Evolutionary conservation across 2,888 invertebrate genomes (phyloP), one percentile per base, ranked within the genome.

Genomic region (Cancer borealis): DNA sequence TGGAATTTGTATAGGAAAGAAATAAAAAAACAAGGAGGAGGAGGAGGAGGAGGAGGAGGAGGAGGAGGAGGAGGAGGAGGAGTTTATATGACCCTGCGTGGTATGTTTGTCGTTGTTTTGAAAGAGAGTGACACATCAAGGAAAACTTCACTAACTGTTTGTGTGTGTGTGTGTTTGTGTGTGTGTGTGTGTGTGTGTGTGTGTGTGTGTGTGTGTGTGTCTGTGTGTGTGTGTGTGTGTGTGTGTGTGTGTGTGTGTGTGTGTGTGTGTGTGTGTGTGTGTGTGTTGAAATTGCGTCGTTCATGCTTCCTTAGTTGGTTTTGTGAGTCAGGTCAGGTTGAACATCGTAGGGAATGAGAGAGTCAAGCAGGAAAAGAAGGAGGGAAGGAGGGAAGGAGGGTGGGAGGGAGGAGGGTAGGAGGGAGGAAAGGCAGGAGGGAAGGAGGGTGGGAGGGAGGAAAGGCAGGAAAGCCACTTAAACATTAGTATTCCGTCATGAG

Each of bases 81-180:
- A 26, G 26, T 3, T 39, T 39, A 54, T 12, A 14, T 17, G 54
- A 17, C 12, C 54, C 14, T 54, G 30, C 21, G 66, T 66, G 66
- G 21, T n/a, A n/a, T 66, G 66, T 66, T 66, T 66, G 66, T 66
- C 66, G n/a, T 66, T 66, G 21, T 66, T 66, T 66, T 66, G n/a
- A 66, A 66, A n/a, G 66, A 66, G 66, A 21, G 66, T 66, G 66
- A 66, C 66, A 66, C n/a, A 66, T 66, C 66, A 66, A 66, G 66
- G 66, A 66, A n/a, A 66, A 66, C 3, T 66, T 66, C n/a, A n/a
- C 66, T 66, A 4, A 66, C 4, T 12, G 60, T 66, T 5, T 66
- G 60, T 66, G 60, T 66, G 60, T 66, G 60, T 66, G 60, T 66
- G 5, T 66, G 60, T 66, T 5, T 66, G 5, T 66, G 60, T 66